Base-by-base conservation (phyloP, 2,797 vertebrate genomes). In the Gymnoscopelus microlampas region DNA sequence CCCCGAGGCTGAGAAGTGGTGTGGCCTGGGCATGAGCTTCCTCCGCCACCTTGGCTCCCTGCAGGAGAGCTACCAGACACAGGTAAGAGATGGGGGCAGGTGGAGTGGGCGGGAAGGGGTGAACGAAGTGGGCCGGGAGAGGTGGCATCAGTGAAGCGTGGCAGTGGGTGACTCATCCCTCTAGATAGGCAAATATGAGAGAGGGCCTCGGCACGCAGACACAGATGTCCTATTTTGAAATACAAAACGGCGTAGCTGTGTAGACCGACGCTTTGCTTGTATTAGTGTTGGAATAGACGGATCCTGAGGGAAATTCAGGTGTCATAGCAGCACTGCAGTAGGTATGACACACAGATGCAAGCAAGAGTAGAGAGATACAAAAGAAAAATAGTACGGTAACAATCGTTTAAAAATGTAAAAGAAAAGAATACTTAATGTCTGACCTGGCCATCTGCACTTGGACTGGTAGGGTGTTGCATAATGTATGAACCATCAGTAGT, bases 1-100 rank as follows among this genome's bases (percentile, higher is more conserved):
- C 65, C 73, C 84, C 0, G 93, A 94, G 76, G 94, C 96, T 0
- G 95, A 97, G 88, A 95, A 89, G 78, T 98, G 97, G 97, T 97
- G 96, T 8, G 85, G 91, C 56, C 79, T 98, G 35, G 94, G 93
- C 57, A 94, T 99, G 94, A 92, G 90, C 69, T 96, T 98, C 72
- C 80, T 98, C 78, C 80, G 26, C 66, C 89, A 95, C 74, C 92
- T 98, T 48, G 90, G 94, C 73, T 91, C 95, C 12, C 92, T 98
- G 88, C 95, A 93, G 92, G 93, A 91, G 79, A 95, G 74, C 93
- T 98, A 97, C 63, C 94, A 96, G 85, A 89, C 71, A 78, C 95
- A 96, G 91, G 97, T 98, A 87, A 81, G 23, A 64, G 7, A n/a
- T n/a, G 4, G 19, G 51, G 61, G 39, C 29, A 44, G 50, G 3